Base-by-base conservation (phyloP, 2,888 invertebrate genomes). In the Agelastica alni region DNA sequence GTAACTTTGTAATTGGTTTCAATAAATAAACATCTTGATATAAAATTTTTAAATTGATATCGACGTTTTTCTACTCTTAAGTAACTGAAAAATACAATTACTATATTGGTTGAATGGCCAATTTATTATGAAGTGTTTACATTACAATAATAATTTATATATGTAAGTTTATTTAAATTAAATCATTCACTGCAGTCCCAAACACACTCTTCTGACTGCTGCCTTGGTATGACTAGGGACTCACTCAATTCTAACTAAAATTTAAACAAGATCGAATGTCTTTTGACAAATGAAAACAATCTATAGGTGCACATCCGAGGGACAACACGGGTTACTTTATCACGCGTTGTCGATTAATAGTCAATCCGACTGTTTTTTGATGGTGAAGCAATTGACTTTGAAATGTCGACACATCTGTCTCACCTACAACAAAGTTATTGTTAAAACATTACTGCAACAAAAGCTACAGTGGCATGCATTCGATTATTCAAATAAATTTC, bases 331-430 rank as follows among this genome's bases (percentile, higher is more conserved):
- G 69, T 70, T 58, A 62, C 59, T 55, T 59, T 47, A 70, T 77
- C 74, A 77, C 63, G 74, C 74, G 70, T 74, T 74, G 72, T 80
- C 81, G 72, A 79, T 69, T 65, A 68, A 68, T 64, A 73, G 75
- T 76, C 75, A 76, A 71, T 76, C 74, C 17, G 71, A 63, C 41
- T 69, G 71, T 49, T 69, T 67, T 34, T 68, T 70, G 69, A 85
- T 83, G 57, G 78, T 77, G 80, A 96, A 96, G 78, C 94, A 94
- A 67, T 88, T 80, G 69, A 96, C 93, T 69, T 88, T 87, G 78
- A 96, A 96, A 78, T 96, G 94, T 59, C 85, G 81, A 75, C 96
- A 96, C 95, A 96, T 94, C 79, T 96, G 93, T 67, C 87, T 87
- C n/a, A 96, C 94, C 95, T 96, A 45, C 49, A 55, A 55, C 10